These are phyloP conservation scores for Andrena bucephala DNA, from an alignment of 2,888 invertebrate genomes.

Conservation along the genomic window DNA sequence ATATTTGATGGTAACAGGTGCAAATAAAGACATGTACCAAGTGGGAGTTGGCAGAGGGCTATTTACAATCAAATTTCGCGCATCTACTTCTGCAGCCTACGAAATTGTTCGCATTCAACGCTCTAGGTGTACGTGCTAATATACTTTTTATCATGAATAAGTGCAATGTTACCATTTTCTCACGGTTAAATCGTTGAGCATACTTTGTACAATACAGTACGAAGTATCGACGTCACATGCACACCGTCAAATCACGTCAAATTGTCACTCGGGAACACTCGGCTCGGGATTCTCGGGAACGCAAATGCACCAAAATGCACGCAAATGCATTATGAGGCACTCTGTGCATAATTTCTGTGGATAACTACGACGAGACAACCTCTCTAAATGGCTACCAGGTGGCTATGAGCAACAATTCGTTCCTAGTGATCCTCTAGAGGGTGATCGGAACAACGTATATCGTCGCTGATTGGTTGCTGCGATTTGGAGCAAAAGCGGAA, in stretches of 20 bases:
- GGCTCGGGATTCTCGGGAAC: not conserved
- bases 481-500: too few species aligned
- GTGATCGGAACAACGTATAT: too few species aligned
- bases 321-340: not conserved
- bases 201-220: conserved; percentile 26
- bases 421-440: not conserved
- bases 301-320: not conserved
- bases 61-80: conserved; percentile 9
- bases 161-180: conserved; percentile 43
- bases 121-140: conserved; percentile 2
- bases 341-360: not conserved
- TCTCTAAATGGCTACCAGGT: not conserved
- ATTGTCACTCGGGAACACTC: conserved; percentile 37
- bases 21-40: conserved; percentile 1
- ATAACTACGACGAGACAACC: not conserved
- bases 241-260: conserved; percentile 15
- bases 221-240: conserved; percentile 54
- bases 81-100: not conserved
- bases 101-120: conserved; percentile 7
- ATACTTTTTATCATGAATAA: conserved; percentile 35
- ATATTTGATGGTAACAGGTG: not conserved
- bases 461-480: too few species aligned
- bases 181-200: conserved; percentile 27
- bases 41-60: not conserved
- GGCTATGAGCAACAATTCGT: not conserved